Conservation (phyloP, 2,797 vertebrate genomes). For the Neostethus bicornis region DNA sequence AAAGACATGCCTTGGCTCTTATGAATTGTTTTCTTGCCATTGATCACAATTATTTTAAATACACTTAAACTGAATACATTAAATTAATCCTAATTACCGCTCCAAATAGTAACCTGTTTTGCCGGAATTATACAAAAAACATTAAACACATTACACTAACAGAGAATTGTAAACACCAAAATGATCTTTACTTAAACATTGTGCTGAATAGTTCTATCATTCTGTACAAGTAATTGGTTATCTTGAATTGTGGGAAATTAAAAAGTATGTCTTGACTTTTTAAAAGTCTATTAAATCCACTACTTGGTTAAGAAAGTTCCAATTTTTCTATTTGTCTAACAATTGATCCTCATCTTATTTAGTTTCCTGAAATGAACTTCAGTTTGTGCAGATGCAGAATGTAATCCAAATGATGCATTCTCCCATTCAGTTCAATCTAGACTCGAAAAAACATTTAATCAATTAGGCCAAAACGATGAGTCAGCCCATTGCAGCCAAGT, state of each 20-base stretch:
- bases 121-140: too few relatives aligned
- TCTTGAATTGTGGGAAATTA: too few relatives aligned
- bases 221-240: too few relatives aligned
- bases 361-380: conserved; percentile 33
- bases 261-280: too few relatives aligned
- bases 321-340: not conserved
- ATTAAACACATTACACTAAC: not conserved
- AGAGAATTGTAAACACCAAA: not conserved
- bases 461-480: conserved; percentile 65
- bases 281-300: fast-evolving
- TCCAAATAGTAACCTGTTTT: too few relatives aligned
- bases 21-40: too few relatives aligned
- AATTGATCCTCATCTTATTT: conserved; percentile 11
- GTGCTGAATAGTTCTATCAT: too few relatives aligned
- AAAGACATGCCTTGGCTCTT: too few relatives aligned
- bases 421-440: conserved; percentile 31
- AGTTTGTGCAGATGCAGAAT: conserved; percentile 25
- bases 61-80: too few relatives aligned
- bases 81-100: too few relatives aligned
- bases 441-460: conserved; percentile 42
- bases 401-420: conserved; percentile 31
- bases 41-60: too few relatives aligned
- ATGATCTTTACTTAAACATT: not conserved
- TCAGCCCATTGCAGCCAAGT: conserved; percentile 63
- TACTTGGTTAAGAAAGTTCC: not conserved